Conservation (phyloP, 2,797 vertebrate genomes). For the Mastacembelus armatus region DNA sequence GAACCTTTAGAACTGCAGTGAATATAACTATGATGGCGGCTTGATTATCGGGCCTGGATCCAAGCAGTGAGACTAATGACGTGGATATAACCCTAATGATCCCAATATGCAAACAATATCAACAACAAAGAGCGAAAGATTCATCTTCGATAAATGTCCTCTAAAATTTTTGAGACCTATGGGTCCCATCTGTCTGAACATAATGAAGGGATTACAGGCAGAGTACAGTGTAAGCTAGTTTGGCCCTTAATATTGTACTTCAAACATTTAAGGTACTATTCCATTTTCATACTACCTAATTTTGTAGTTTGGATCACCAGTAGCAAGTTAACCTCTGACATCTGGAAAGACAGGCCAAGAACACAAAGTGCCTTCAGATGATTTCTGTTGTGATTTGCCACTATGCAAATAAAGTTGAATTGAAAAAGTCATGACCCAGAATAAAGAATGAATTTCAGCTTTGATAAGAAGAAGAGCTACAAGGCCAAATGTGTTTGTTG, state of each 20-base stretch:
- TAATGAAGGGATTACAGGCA: conserved; percentile 18
- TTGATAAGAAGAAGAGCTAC: too few relatives aligned
- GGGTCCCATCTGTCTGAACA: conserved; percentile 32
- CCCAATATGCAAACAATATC: conserved; percentile 68
- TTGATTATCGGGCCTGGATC: conserved; percentile 61
- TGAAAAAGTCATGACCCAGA: too few relatives aligned
- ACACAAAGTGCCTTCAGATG: too few relatives aligned
- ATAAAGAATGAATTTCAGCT: too few relatives aligned
- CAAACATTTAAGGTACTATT: conserved; percentile 1
- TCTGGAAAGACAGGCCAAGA: background rate
- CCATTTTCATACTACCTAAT: background rate
- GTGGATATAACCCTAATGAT: conserved; percentile 68
- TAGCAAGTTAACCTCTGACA: background rate
- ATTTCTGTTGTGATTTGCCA: too few relatives aligned
- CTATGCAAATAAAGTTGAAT: too few relatives aligned
- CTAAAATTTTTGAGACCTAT: conserved; percentile 46
- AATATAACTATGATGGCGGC: conserved; percentile 42
- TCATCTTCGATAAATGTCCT: conserved; percentile 33
- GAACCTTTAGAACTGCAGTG: conserved; percentile 65
- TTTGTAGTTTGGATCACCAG: background rate
- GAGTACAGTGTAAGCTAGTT: conserved; percentile 6
- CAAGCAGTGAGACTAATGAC: conserved; percentile 72
- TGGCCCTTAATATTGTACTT: conserved; percentile 11
- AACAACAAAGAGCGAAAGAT: conserved; percentile 55
- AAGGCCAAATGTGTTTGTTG: too few relatives aligned